Evolutionary conservation across 1,140 invertebrate species (phyloP).

Genomic region (Heliconius congener): DNA sequence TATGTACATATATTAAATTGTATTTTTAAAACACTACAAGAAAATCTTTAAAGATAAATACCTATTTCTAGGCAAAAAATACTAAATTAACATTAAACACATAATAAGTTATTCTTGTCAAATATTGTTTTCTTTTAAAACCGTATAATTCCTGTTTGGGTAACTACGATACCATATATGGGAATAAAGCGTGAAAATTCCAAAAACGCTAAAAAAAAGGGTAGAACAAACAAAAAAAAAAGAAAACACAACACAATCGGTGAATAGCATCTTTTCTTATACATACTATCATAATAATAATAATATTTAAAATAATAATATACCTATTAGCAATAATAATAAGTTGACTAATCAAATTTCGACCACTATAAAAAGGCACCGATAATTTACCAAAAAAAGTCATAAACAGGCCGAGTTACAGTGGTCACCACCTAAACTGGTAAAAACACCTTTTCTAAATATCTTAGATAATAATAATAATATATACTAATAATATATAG

Average conservation of each 20-base stretch:
- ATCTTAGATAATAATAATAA: conserved; percentile 50
- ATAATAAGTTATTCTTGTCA: too few species aligned
- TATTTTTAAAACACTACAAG: too few species aligned
- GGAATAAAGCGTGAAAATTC: background rate
- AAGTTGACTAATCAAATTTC: conserved; percentile 63
- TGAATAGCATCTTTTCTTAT: conserved; percentile 69
- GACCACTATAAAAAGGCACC: conserved; percentile 58
- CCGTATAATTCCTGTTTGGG: too few species aligned
- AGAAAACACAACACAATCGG: conserved; percentile 55
- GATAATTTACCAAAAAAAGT: background rate
- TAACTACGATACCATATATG: too few species aligned
- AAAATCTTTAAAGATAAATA: too few species aligned
- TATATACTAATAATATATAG: conserved; percentile 17
- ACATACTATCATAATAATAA: conserved; percentile 46
- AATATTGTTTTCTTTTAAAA: too few species aligned
- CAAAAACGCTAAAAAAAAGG: background rate
- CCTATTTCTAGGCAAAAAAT: too few species aligned
- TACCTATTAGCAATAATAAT: conserved; percentile 29
- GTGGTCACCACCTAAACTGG: conserved; percentile 54
- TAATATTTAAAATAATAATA: conserved; percentile 67
- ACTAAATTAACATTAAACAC: too few species aligned
- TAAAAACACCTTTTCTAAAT: conserved; percentile 69
- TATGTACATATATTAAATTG: too few species aligned
- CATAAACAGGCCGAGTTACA: conserved; percentile 43
- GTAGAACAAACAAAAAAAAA: conserved; percentile 33